phyloP scores from a whole-genome alignment of 2,797 vertebrate genomes.

The Pseudochirops corinnae region DNA sequence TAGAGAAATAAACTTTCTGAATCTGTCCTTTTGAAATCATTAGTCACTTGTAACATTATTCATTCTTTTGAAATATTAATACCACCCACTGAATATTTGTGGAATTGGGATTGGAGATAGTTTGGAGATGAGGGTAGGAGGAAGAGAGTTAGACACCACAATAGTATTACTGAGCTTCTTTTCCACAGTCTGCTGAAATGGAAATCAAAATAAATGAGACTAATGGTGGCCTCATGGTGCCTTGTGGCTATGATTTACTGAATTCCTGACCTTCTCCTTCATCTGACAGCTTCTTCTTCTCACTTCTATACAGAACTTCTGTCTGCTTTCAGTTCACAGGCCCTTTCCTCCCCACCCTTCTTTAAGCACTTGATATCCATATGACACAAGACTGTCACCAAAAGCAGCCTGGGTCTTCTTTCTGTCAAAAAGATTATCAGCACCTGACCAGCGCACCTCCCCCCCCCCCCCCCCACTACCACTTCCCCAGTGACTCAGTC shows the following conservation, averaged over 20 bases:
- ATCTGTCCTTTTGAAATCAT: neutral
- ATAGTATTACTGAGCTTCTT: neutral
- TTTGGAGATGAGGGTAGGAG: neutral
- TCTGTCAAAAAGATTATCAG: constrained; percentile 44
- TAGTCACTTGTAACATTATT: neutral
- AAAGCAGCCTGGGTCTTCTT: constrained; percentile 26
- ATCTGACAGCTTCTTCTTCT: neutral
- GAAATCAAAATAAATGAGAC: neutral
- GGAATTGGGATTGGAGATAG: neutral
- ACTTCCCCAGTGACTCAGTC: neutral
- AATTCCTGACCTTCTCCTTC: neutral
- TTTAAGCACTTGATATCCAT: neutral
- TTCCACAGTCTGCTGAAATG: neutral
- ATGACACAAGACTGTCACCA: constrained; percentile 48
- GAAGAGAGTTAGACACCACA: neutral
- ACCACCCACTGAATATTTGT: neutral
- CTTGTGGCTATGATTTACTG: neutral
- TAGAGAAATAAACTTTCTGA: neutral
- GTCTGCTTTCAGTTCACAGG: neutral
- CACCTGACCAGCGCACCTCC: neutral
- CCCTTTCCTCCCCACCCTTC: neutral
- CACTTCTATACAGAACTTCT: neutral
- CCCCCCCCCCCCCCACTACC: neutral
- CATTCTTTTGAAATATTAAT: neutral
- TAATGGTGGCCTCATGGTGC: neutral